phyloP scores from a whole-genome alignment of 2,888 invertebrate species.

The Drosophila pseudotakahashii region DNA sequence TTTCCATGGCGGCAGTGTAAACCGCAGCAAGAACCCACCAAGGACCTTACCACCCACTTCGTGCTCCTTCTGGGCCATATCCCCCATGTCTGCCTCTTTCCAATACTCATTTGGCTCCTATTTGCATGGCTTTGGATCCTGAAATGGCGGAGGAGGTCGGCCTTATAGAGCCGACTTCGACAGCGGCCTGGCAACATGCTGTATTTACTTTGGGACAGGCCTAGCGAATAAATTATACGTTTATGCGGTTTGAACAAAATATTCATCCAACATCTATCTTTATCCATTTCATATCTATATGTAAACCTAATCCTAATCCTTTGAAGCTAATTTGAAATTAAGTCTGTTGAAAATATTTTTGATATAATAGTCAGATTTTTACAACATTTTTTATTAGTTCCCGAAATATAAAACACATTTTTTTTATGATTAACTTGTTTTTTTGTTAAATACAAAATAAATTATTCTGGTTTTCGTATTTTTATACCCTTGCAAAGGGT shows the following conservation, averaged over 20 bases:
- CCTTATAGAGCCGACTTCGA: conserved; percentile 28
- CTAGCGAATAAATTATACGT: conserved; percentile 18
- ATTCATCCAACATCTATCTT: too few species aligned
- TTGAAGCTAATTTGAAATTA: too few species aligned
- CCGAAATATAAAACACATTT: too few species aligned
- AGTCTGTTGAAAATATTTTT: too few species aligned
- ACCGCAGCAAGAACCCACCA: conserved; percentile 39
- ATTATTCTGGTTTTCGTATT: too few species aligned
- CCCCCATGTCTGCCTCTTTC: conserved; percentile 42
- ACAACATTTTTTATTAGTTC: too few species aligned
- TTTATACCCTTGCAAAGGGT: too few species aligned
- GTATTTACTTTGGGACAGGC: conserved; percentile 36
- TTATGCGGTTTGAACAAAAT: conserved; percentile 24
- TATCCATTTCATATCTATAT: too few species aligned
- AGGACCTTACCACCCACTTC: neutral
- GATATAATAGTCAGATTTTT: too few species aligned
- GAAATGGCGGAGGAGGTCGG: conserved; percentile 6
- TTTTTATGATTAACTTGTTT: too few species aligned
- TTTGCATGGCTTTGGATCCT: conserved; percentile 31
- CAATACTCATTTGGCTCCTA: conserved; percentile 37
- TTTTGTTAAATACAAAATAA: too few species aligned
- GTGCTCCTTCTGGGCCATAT: neutral
- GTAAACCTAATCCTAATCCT: too few species aligned
- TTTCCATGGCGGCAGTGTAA: conserved; percentile 58
- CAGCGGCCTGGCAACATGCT: conserved; percentile 17